Evolutionary conservation across 2,797 vertebrate species (phyloP), one percentile per base, ranked within the genome.

Genomic region (Pseudopleuronectes americanus): DNA sequence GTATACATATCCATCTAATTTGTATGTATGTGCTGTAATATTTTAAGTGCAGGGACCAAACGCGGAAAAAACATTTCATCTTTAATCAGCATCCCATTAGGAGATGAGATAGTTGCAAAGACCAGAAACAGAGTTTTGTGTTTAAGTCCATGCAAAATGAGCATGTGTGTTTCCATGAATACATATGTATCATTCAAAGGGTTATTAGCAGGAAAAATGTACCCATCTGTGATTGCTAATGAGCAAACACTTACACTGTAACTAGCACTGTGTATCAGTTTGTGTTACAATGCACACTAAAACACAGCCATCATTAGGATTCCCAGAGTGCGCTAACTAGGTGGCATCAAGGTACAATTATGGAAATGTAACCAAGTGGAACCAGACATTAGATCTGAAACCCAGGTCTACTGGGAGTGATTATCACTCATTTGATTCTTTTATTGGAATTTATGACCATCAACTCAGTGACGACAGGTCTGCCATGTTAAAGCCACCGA

Each of bases 361-460:
- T 58, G 68, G 56, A 74, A 71, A 71, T 38, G 56, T 59, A 72
- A 75, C 69, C 54, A 77, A 68, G 84, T 67, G 70, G 75, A 88
- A 84, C 81, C 62, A 58, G 79, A 78, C 55, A 75, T 71, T 76
- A 80, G 59, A 65, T 17, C 7, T 63, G 57, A 74, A 76, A 51
- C 80, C 66, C 48, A 43, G 62, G 61, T 62, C 60, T 47, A 55
- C 52, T 21, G 21, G 66, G 26, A 64, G 60, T 71, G 64, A 90
- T 85, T 83, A 79, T 73, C 1, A 51, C 55, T 72, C 56, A 28
- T 51, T 79, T 71, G 59, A 83, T 64, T 57, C 3, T 19, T 49
- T 80, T 52, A 63, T 51, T 62, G 57, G 57, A 53, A 80, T 76
- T 58, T 77, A 84, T 70, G 66, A 76, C 33, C 36, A 61, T 66